phyloP scores from a whole-genome alignment of 2,888 invertebrate genomes.

The Eupelmus urozonus region DNA sequence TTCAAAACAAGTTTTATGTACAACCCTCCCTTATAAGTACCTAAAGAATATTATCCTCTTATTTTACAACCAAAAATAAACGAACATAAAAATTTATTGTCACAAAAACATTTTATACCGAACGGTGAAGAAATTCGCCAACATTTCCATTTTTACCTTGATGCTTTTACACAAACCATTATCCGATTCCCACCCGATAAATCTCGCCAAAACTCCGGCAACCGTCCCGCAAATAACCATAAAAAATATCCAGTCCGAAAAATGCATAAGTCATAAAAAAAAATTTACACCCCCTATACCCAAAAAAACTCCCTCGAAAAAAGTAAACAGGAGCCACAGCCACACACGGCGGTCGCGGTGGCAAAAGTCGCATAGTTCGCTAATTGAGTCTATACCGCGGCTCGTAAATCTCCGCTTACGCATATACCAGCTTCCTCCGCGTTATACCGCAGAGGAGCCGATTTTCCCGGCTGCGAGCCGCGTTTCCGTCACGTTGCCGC shows the following conservation, averaged over 20 bases:
- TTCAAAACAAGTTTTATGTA: too few relatives aligned
- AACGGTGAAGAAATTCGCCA: too few relatives aligned
- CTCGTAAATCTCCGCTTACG: conserved; percentile 33
- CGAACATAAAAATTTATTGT: too few relatives aligned
- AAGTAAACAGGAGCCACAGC: not conserved
- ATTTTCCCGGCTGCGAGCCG: not conserved
- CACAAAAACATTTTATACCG: too few relatives aligned
- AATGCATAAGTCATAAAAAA: not conserved
- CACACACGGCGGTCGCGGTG: not conserved
- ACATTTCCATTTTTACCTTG: too few relatives aligned
- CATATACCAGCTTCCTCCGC: too few relatives aligned
- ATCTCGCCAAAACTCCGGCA: too few relatives aligned
- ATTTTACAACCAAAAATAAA: too few relatives aligned
- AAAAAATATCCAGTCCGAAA: not conserved
- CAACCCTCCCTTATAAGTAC: too few relatives aligned
- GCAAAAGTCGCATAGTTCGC: conserved; percentile 17
- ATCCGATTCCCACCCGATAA: too few relatives aligned
- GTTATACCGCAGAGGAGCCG: not conserved
- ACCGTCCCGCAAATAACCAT: not conserved
- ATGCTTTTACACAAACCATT: too few relatives aligned
- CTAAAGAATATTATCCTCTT: too few relatives aligned
- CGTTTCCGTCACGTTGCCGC: not conserved
- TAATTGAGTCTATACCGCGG: conserved; percentile 4
- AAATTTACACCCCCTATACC: not conserved
- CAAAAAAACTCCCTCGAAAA: not conserved